phyloP scores from a whole-genome alignment of 2,113 vertebrate species.

The Camelus bactrianus region DNA sequence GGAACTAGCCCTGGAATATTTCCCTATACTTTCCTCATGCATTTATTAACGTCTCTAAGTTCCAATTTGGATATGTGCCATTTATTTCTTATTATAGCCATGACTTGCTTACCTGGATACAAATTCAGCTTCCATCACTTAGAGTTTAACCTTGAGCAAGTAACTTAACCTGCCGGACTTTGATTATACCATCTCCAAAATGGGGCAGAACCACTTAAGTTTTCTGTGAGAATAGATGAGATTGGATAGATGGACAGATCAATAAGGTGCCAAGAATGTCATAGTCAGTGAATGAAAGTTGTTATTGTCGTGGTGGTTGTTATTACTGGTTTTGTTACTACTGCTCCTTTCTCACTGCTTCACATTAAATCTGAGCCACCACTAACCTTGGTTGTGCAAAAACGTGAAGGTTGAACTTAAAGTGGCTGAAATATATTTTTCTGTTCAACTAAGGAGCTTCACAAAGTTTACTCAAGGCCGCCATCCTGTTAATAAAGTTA shows the following conservation, averaged over 20 bases:
- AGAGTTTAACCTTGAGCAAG: neutral
- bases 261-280: neutral
- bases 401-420: neutral
- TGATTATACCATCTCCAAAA: neutral
- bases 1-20: neutral
- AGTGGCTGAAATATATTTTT: neutral
- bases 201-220: neutral
- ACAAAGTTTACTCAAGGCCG: neutral
- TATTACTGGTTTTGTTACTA: neutral
- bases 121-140: neutral
- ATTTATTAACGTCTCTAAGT: neutral
- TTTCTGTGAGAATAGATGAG: neutral
- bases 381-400: neutral
- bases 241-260: neutral
- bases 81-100: neutral
- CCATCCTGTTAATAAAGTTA: neutral
- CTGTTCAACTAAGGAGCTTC: constrained; percentile 4
- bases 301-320: neutral
- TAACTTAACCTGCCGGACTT: neutral
- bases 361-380: neutral
- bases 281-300: neutral
- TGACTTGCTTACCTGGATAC: neutral
- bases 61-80: neutral
- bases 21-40: neutral
- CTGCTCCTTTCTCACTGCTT: neutral